Base-by-base conservation (phyloP, 2,797 vertebrate species). In the Poecilia wingei region DNA sequence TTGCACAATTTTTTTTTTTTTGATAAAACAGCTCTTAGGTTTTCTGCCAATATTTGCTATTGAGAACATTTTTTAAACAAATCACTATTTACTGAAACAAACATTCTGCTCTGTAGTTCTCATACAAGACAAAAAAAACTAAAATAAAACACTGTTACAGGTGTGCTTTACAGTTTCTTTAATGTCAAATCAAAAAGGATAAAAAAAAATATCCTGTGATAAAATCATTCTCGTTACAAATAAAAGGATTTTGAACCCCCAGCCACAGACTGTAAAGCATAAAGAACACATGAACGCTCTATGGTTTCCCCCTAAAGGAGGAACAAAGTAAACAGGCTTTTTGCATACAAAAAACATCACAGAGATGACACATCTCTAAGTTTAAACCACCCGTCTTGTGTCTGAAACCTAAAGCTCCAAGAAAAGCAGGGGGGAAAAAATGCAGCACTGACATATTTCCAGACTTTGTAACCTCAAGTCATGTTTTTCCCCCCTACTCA, bases 311-410 rank as follows among this genome's bases (percentile, higher is more conserved):
- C 45, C 53, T 53, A 70, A 86, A 84, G 88, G 84, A 45, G 43
- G 20, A 33, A 43, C 25, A 68, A 78, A 75, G 25, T 12, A 72
- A 74, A 61, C 36, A 68, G 57, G 22, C 31, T 53, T 41, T 71
- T 73, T 79, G 71, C 72, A 79, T 82, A 76, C 79, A 78, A 77
- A 69, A 41, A 41, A 71, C 18, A 43, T 41, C 3, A 74, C 36
- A 84, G 89, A 92, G 85, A 92, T 90, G 86, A 89, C 81, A 75
- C 83, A 92, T 90, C 88, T 93, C 86, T 89, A 91, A 41, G 66
- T 68, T 43, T 25, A 25, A 41, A 43, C 10, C 66, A 31, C 5
- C 66, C 83, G 83, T 91, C 88, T 31, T 82, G 70, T 81, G 78
- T 85, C 72, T 74, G 22, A 84, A 86, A 87, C 77, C 49, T 57